These are phyloP conservation scores for Coregonus clupeaformis DNA, from an alignment of 2,113 vertebrate species.

Conservation along the genomic window DNA sequence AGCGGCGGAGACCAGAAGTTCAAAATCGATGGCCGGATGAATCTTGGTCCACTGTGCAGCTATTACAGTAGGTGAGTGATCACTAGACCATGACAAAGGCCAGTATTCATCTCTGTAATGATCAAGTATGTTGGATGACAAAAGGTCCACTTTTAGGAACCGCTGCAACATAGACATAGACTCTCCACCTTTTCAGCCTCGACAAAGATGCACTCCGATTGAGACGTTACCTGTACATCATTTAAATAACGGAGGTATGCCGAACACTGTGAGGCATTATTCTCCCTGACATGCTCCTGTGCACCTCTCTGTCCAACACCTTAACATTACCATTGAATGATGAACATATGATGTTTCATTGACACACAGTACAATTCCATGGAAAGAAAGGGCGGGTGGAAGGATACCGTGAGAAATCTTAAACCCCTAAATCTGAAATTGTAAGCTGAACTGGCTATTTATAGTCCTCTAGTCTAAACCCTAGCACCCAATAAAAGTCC, in stretches of 20 bases:
- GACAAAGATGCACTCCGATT: not conserved
- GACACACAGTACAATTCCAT: not conserved
- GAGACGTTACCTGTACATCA: not conserved
- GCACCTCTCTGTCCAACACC: not conserved
- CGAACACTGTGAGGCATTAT: not conserved
- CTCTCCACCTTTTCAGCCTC: no score
- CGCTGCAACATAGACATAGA: not conserved
- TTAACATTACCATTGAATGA: not conserved
- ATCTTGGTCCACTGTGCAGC: constrained; percentile 31
- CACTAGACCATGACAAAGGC: constrained; percentile 47
- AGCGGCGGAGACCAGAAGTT: constrained; percentile 35
- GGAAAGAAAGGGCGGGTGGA: not conserved
- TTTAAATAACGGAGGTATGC: not conserved
- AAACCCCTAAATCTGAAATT: constrained; percentile 25
- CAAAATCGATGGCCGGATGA: constrained; percentile 46
- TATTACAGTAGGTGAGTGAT: constrained; percentile 57
- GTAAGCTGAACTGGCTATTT: constrained; percentile 13
- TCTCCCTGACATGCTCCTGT: not conserved
- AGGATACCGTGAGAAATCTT: constrained; percentile 24
- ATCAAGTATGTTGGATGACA: constrained; percentile 42
- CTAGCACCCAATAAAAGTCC: not conserved
- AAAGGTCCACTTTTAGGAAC: not conserved
- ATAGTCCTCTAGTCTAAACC: not conserved
- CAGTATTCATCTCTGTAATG: constrained; percentile 54
- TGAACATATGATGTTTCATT: not conserved